These are phyloP conservation scores for Molossus molossus DNA, from an alignment of 2,797 vertebrate genomes.

Conservation along the genomic window DNA sequence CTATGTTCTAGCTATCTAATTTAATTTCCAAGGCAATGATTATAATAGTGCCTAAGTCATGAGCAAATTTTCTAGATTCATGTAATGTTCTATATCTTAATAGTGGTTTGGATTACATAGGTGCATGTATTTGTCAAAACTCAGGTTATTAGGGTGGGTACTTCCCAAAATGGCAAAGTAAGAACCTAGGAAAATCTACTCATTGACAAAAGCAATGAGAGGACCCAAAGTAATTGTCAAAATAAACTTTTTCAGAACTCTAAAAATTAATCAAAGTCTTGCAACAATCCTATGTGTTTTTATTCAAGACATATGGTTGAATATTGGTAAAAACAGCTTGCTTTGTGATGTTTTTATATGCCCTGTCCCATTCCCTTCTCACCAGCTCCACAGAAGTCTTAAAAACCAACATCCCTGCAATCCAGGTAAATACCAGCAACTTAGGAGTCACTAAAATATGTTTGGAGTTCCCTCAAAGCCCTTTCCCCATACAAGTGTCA, in stretches of 20 bases:
- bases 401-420: neutral
- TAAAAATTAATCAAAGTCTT: neutral
- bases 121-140: slow-evolving; percentile 25
- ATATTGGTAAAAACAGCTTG: neutral
- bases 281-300: neutral
- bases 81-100: neutral
- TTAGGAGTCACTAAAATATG: neutral
- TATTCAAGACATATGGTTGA: neutral
- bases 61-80: neutral
- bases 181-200: neutral
- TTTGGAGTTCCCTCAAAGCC: neutral
- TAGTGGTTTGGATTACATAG: neutral
- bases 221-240: neutral
- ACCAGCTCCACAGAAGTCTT: slow-evolving; percentile 1
- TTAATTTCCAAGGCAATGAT: neutral
- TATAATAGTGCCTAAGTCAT: neutral
- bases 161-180: neutral
- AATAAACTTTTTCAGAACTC: slow-evolving; percentile 39
- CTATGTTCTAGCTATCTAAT: neutral
- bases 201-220: neutral
- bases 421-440: neutral
- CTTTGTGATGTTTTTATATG: neutral
- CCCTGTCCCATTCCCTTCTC: neutral
- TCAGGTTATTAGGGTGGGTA: neutral
- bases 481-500: neutral